These are phyloP conservation scores for Centroberyx gerrardi DNA, from an alignment of 2,797 vertebrate species.

Conservation along the genomic window DNA sequence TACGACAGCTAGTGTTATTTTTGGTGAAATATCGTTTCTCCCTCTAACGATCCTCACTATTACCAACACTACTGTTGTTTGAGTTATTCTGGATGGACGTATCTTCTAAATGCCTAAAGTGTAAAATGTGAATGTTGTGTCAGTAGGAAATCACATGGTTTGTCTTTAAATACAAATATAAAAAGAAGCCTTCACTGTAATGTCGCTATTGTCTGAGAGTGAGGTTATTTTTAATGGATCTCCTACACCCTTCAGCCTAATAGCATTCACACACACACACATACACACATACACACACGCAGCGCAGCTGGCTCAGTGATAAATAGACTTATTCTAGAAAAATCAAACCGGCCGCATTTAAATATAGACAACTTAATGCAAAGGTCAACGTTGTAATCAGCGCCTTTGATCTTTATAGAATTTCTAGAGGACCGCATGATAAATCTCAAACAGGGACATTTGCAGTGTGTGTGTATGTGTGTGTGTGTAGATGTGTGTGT, in stretches of 20 bases:
- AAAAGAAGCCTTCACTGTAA: neutral
- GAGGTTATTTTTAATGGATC: slow-evolving; percentile 11
- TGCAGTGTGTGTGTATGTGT: slow-evolving; percentile 84
- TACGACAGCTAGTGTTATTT: no score
- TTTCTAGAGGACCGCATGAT: slow-evolving; percentile 92
- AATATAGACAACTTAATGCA: slow-evolving; percentile 94
- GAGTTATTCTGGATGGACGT: no score
- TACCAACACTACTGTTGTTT: no score
- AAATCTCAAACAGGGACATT: slow-evolving; percentile 93
- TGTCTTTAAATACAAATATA: neutral
- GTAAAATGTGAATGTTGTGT: no score
- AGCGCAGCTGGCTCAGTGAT: slow-evolving; percentile 87
- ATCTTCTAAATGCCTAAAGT: no score
- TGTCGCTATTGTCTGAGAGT: neutral
- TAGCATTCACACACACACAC: neutral
- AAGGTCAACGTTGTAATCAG: slow-evolving; percentile 93
- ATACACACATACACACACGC: slow-evolving; percentile 7
- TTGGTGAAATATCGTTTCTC: no score
- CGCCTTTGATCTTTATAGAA: slow-evolving; percentile 94
- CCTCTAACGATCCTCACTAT: no score
- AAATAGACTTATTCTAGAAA: slow-evolving; percentile 93
- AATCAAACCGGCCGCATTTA: slow-evolving; percentile 93
- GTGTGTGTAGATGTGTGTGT: slow-evolving; percentile 30
- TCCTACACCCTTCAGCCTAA: neutral
- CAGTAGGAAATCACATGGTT: no score